Conservation (phyloP, 2,797 vertebrate genomes). For the Neoniphon sammara region DNA sequence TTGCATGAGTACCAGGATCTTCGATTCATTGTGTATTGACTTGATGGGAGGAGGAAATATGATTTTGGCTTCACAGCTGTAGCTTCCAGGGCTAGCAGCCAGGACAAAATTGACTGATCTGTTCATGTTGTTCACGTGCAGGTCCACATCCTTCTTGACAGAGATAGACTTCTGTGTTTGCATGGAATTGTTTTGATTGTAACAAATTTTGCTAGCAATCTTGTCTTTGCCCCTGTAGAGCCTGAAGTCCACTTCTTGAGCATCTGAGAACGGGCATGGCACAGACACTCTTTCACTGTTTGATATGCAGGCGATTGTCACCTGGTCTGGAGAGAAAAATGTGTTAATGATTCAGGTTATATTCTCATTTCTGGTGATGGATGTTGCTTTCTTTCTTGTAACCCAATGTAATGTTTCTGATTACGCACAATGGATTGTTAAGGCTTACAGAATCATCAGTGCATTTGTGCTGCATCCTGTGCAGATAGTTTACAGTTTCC, state of each 20-base stretch:
- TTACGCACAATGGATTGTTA: no score
- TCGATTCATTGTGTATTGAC: accelerated
- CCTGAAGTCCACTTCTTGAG: accelerated
- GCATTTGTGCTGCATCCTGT: background rate
- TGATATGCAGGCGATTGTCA: accelerated
- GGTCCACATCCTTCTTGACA: accelerated
- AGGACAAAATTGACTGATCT: constrained; percentile 15
- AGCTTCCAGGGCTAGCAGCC: constrained; percentile 12
- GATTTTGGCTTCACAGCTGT: constrained; percentile 45
- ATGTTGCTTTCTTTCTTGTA: no score
- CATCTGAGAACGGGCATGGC: constrained; percentile 42
- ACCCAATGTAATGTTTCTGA: no score
- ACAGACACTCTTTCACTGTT: constrained; percentile 11
- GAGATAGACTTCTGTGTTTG: accelerated
- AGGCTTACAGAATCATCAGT: no score
- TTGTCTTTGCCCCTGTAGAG: background rate
- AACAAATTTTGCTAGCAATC: accelerated
- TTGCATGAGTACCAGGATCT: constrained; percentile 46
- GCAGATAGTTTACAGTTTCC: background rate
- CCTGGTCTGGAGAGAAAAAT: constrained; percentile 23
- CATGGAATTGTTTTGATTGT: accelerated
- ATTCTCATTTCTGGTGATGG: background rate
- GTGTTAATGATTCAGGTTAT: background rate
- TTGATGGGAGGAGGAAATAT: constrained; percentile 64
- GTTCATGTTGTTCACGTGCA: accelerated